Percentiles rank a stretch among this genome's conserved stretches.
Conservation (phyloP, 2,888 invertebrate species). For the Ochropleura plecta region DNA sequence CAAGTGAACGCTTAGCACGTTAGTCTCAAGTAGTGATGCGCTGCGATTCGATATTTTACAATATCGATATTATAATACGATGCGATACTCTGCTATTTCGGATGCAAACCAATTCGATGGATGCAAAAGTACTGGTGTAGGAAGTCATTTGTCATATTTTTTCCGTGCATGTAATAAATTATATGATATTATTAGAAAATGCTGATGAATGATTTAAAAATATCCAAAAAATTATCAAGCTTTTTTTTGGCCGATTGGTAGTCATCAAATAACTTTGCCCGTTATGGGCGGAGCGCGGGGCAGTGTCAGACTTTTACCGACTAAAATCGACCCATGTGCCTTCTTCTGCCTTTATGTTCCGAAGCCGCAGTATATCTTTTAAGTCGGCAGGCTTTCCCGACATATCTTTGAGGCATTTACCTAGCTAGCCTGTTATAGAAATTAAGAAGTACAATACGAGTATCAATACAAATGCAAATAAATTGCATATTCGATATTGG, state of each 20-base stretch:
- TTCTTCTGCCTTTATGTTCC: too few species aligned
- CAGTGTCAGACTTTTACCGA: too few species aligned
- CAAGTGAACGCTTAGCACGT: constrained; percentile 55
- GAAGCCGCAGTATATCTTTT: too few species aligned
- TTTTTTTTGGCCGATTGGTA: too few species aligned
- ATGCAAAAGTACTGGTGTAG: neutral
- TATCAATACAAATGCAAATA: neutral
- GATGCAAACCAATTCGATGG: neutral
- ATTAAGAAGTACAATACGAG: neutral
- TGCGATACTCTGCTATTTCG: neutral
- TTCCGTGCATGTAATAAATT: too few species aligned
- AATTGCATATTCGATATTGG: neutral
- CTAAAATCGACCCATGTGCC: too few species aligned
- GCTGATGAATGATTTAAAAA: too few species aligned
- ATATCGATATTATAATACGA: neutral
- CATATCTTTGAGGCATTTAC: neutral
- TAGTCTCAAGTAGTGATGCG: constrained; percentile 20
- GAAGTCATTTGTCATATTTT: neutral
- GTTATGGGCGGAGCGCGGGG: too few species aligned
- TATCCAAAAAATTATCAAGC: too few species aligned
- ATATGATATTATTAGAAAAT: too few species aligned
- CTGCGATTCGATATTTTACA: neutral
- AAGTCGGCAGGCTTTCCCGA: too few species aligned
- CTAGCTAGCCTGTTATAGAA: neutral
- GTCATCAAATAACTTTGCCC: too few species aligned